phyloP scores from a whole-genome alignment of 2,888 invertebrate species.

The Callimorpha dominula region DNA sequence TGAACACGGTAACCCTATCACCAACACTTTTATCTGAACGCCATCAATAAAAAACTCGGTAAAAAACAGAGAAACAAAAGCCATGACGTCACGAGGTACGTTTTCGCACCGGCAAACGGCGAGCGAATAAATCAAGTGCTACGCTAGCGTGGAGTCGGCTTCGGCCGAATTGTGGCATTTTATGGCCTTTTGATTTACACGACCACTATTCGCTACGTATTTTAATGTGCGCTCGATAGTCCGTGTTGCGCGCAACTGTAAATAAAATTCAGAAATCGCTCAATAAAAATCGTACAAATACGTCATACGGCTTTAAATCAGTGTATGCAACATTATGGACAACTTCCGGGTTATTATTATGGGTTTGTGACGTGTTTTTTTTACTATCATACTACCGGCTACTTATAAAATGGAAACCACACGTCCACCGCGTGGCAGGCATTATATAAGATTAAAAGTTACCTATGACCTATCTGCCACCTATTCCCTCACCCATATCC shows the following conservation, averaged over 20 bases:
- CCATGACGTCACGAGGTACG: slow-evolving; percentile 84
- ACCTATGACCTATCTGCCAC: too few relatives aligned
- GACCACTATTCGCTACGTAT: slow-evolving; percentile 67
- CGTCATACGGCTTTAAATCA: slow-evolving; percentile 29
- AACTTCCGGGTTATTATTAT: slow-evolving; percentile 23
- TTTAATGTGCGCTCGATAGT: slow-evolving; percentile 65
- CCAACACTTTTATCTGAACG: slow-evolving; percentile 79
- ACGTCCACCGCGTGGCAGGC: background rate
- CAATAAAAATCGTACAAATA: slow-evolving; percentile 49
- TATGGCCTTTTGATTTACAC: slow-evolving; percentile 81
- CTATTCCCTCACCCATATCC: too few relatives aligned
- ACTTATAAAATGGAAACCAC: background rate
- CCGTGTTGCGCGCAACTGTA: slow-evolving; percentile 54
- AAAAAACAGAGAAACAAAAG: slow-evolving; percentile 68
- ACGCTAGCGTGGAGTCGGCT: slow-evolving; percentile 80
- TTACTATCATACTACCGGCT: background rate
- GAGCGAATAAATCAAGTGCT: slow-evolving; percentile 81
- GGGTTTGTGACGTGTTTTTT: background rate
- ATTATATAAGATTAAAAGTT: too few relatives aligned
- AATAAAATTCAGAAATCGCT: slow-evolving; percentile 53
- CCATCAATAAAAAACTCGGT: slow-evolving; percentile 82
- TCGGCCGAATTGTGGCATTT: slow-evolving; percentile 75
- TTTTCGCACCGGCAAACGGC: slow-evolving; percentile 79
- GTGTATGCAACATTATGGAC: slow-evolving; percentile 24
- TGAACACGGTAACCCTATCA: slow-evolving; percentile 63